These are phyloP conservation scores for Rhimphoctona megacephalus DNA, from an alignment of 2,888 invertebrate species.

Conservation along the genomic window DNA sequence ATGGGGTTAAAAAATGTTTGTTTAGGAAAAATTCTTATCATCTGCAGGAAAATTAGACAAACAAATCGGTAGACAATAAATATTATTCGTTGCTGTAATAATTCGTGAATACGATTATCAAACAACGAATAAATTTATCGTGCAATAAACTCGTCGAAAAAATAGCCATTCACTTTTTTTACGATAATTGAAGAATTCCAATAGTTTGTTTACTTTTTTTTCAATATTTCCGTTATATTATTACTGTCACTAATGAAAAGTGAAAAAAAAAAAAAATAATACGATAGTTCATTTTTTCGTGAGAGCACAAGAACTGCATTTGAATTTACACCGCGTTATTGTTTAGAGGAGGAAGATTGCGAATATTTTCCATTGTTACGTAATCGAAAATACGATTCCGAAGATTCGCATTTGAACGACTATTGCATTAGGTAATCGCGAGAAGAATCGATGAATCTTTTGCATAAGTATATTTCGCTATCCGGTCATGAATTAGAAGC, in stretches of 20 bases:
- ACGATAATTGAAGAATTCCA: neutral
- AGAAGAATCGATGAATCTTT: conserved; percentile 12
- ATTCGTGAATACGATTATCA: neutral
- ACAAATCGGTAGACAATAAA: neutral
- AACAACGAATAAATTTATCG: neutral
- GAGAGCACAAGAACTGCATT: neutral
- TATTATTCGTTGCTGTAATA: neutral
- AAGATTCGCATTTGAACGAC: conserved; percentile 29
- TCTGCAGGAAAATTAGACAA: neutral
- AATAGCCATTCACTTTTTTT: neutral
- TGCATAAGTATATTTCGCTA: conserved; percentile 20
- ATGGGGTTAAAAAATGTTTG: too few relatives aligned
- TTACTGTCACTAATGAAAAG: too few relatives aligned
- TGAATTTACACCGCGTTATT: neutral
- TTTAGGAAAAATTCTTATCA: neutral
- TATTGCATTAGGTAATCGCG: conserved; percentile 51
- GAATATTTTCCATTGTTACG: conserved; percentile 54
- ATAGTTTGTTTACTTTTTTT: neutral
- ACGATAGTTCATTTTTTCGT: too few relatives aligned
- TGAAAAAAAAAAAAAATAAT: too few relatives aligned
- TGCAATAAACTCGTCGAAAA: neutral
- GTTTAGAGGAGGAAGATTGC: neutral
- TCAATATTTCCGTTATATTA: neutral
- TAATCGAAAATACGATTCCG: conserved; percentile 27
- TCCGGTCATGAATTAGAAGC: conserved; percentile 33